These are phyloP conservation scores for Agrotis exclamationis DNA, from an alignment of 2,888 invertebrate genomes.

Conservation along the genomic window DNA sequence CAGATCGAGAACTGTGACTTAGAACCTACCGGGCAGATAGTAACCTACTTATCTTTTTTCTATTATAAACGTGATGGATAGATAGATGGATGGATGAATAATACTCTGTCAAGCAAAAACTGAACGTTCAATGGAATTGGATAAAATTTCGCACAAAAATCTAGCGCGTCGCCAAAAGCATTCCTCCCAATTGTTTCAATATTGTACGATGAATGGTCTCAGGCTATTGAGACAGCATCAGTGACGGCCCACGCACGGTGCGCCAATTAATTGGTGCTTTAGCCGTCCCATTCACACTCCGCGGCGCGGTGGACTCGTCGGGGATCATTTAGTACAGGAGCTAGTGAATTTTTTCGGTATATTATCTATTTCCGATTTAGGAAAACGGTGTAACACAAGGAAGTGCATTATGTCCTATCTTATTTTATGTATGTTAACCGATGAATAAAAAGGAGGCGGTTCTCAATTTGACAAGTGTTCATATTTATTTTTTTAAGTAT, in stretches of 20 bases:
- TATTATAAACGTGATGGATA: too few relatives aligned
- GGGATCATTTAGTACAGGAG: conserved; percentile 6
- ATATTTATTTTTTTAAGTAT: too few relatives aligned
- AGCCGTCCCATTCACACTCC: conserved; percentile 13
- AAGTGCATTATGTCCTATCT: background rate
- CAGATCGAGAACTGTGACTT: too few relatives aligned
- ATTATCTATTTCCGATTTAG: background rate
- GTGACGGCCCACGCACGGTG: conserved; percentile 5
- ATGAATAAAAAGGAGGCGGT: too few relatives aligned
- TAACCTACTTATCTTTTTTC: too few relatives aligned
- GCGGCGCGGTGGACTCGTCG: background rate
- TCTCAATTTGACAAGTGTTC: too few relatives aligned
- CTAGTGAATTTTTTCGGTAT: background rate
- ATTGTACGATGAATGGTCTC: background rate
- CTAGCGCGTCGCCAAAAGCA: background rate
- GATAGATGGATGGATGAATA: too few relatives aligned
- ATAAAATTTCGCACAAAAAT: too few relatives aligned
- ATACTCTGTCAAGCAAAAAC: too few relatives aligned
- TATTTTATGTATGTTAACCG: too few relatives aligned
- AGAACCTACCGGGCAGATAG: too few relatives aligned
- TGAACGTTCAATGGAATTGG: too few relatives aligned
- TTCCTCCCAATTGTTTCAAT: background rate
- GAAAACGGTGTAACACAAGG: background rate
- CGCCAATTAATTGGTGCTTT: conserved; percentile 33
- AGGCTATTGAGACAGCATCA: conserved; percentile 2